Base-by-base conservation (phyloP, 2,113 vertebrate species). In the Nerophis ophidion region DNA sequence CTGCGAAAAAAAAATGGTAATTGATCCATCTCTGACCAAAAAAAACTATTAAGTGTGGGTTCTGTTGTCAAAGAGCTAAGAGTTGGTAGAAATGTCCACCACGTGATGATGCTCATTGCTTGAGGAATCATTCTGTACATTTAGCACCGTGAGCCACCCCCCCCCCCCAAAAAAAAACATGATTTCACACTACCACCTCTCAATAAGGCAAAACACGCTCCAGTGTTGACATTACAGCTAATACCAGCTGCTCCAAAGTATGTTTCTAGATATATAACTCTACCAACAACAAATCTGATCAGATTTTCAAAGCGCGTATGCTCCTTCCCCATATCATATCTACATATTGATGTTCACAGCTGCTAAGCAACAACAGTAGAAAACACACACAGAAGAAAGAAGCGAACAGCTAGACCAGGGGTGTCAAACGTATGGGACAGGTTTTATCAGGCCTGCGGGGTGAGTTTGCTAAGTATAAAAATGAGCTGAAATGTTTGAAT, bases 341-440 rank as follows among this genome's bases (percentile, higher is more conserved):
- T 72, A 84, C 81, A 77, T 75, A 75, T 81, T 77, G 72, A 71
- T 60, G 65, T 74, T 70, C 65, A 71, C 40, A 46, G 63, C 72
- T 76, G 65, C 77, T 71, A 65, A 75, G 66, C 72, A 62, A 73
- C 52, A 76, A 60, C 50, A 67, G 45, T 67, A 61, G 53, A 60
- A 61, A 65, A 65, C 38, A 56, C 51, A 16, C 26, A 64, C 40
- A 70, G 46, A 60, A 40, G 26, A 58, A 63, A 56, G 48, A 38
- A 40, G 56, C 57, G n/a, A 47, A 65, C 61, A 80, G 63, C 65
- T 26, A 26, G 26, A 26, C 3, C 26, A 26, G 26, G 26, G 26
- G 26, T 26, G 26, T 26, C 26, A 26, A 26, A 26, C 26, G 26
- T 26, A 26, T 4, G 2, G 26, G 4, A 26, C 26, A 26, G 26